A percentile compares a stretch with the other conserved stretches of the same genome.
Evolutionary conservation across 2,888 invertebrate species (phyloP).

Genomic region (Drosophila vallismaia): DNA sequence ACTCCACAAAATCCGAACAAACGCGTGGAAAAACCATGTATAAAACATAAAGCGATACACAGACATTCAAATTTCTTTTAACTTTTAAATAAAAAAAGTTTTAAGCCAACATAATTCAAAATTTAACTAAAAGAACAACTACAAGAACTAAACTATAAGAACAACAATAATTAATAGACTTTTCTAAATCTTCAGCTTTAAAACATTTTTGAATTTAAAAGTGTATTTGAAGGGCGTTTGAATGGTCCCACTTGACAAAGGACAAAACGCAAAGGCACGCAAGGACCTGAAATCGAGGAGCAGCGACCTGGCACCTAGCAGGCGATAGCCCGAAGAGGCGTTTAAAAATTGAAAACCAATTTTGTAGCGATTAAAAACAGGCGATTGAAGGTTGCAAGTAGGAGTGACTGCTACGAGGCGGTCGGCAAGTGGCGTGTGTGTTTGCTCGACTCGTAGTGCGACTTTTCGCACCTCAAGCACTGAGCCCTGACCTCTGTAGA

Average conservation of each 20-base stretch:
- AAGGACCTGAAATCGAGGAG: slow-evolving; percentile 28
- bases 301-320: slow-evolving; percentile 33
- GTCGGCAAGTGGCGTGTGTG: slow-evolving; percentile 16
- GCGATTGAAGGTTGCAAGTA: slow-evolving; percentile 27
- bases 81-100: no score
- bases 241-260: slow-evolving; percentile 6
- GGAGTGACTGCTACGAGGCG: neutral
- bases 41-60: slow-evolving; percentile 61
- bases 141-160: no score
- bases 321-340: slow-evolving; percentile 51
- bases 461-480: slow-evolving; percentile 70
- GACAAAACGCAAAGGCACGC: slow-evolving; percentile 46
- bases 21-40: slow-evolving; percentile 67
- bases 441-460: slow-evolving; percentile 55
- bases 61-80: neutral
- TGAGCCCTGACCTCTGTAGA: slow-evolving; percentile 50
- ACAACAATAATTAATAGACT: no score
- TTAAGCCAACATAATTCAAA: no score
- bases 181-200: no score
- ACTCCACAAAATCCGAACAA: slow-evolving; percentile 53
- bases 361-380: slow-evolving; percentile 71
- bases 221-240: slow-evolving; percentile 12
- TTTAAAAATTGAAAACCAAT: slow-evolving; percentile 79
- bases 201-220: neutral
- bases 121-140: no score